These are phyloP conservation scores for Manis javanica DNA, from an alignment of 2,797 vertebrate species.

Conservation along the genomic window DNA sequence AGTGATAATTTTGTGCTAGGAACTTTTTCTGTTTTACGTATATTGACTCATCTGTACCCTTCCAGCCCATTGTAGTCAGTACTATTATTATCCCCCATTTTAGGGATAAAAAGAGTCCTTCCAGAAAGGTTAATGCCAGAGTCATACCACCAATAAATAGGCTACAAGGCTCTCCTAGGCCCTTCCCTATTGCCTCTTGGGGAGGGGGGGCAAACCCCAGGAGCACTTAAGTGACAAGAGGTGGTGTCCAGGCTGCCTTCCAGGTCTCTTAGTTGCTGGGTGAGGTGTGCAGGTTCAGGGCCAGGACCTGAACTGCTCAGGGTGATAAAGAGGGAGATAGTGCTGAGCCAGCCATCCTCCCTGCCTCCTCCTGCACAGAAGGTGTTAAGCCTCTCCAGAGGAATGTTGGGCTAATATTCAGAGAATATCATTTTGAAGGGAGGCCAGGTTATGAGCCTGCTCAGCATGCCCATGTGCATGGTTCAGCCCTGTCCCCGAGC, in stretches of 20 bases:
- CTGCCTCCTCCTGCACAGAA: not conserved
- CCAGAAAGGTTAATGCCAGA: slow-evolving; percentile 4
- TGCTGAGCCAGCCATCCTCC: not conserved
- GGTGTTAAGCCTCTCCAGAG: not conserved
- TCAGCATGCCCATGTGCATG: not conserved
- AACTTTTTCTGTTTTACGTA: not conserved
- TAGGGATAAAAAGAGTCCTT: not conserved
- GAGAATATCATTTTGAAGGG: slow-evolving; percentile 43
- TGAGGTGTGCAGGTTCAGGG: not conserved
- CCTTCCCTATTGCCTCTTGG: not conserved
- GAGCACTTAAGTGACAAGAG: not conserved
- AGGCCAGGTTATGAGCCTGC: slow-evolving; percentile 16
- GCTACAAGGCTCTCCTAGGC: not conserved
- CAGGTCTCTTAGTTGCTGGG: not conserved
- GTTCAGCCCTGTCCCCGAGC: not conserved
- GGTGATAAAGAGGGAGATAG: not conserved
- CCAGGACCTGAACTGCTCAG: not conserved
- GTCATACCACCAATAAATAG: not conserved
- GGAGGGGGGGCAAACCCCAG: not conserved
- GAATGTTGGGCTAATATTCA: slow-evolving; percentile 36
- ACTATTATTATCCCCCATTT: not conserved
- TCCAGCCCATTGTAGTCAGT: not conserved
- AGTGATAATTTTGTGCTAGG: not conserved
- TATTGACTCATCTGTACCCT: not conserved
- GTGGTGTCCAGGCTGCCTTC: not conserved